Base-by-base conservation (phyloP, 2,888 invertebrate genomes). In the Eulithis prunata region DNA sequence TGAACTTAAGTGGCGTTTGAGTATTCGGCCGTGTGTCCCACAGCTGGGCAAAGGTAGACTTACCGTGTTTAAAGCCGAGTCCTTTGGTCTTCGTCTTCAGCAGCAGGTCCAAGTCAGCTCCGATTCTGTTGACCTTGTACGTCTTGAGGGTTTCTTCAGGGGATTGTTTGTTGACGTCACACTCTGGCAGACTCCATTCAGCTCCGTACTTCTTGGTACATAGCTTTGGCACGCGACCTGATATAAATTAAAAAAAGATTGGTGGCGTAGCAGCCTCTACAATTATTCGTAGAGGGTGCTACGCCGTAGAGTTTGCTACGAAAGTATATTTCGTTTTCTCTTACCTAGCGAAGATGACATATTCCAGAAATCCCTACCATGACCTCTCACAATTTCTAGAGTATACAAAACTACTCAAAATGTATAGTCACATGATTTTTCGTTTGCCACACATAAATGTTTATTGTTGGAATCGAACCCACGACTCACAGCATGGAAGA, bases 181-280 rank as follows among this genome's bases (percentile, higher is more conserved):
- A 38, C 12, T 53, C 38, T 13, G 8, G 12, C 36, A 13, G 36
- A 8, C 38, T 14, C 57, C 57, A 57, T 21, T 57, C 49, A 11
- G 38, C 49, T 14, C 57, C 57, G 12, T 49, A 57, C 2, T 38
- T 41, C 6, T 45, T 38, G 2, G 38, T 49, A 11, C 57, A 57
- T 2, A 49, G 10, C 1, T 49, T 3, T 11, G 38, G 38, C 12
- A 12, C 13, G 10, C 12, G 12, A 49, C 49, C 57, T 57, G 49
- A 2, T 36, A 4, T 47, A 7, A 32, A n/a, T 6, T 32, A 57
- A 36, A 36, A 21, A 21, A 21, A 21, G 21, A 21, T 21, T 21
- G 1, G 1, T 1, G 21, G 21, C 21, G 21, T 21, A 32, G 32
- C 32, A 32, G 4, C 32, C 32, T 32, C 32, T 32, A 32, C 32